Evolutionary conservation across 2,797 vertebrate genomes (phyloP), one percentile per base, ranked within the genome.

Genomic region (Falco novaeseelandiae): DNA sequence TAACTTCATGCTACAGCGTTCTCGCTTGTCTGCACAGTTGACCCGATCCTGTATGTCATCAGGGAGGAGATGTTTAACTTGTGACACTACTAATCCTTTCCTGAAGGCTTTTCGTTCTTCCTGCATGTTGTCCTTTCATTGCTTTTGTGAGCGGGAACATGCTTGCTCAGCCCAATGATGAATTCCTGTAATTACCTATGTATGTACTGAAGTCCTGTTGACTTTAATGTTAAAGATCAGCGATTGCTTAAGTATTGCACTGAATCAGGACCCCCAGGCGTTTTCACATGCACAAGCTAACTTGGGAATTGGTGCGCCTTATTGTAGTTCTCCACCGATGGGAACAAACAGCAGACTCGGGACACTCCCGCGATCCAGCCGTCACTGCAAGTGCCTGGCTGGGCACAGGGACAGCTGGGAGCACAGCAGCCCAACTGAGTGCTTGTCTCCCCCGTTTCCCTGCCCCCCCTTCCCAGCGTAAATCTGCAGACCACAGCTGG

Each of bases 1-100:
- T 83, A 65, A 74, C 87, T 94, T 88, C 46, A 49, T 44, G 76
- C 92, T 94, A 3, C 51, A n/a, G 65, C 1, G 0, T 94, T 96
- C 92, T 96, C 36, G 51, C 96, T 90, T 94, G 89, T 87, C 95
- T 96, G 96, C 95, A 72, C 77, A 72, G 85, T 94, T 97, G 96
- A 94, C 95, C 95, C 82, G 9, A 96, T 96, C 94, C 87, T 96
- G 87, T 94, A 94, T 96, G 96, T 96, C 93, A 97, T 97, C 94
- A 90, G 94, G 96, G 97, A 96, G 95, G 96, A 95, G 96, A 96
- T 96, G 92, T 97, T 96, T 96, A 95, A 96, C 89, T 97, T 97
- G 93, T 93, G 94, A 96, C 95, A 96, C 79, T 94, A 73, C 92
- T 97, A 97, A 95, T 97, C 93, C 95, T 97, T 97, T 96, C 96